Evolutionary conservation across 2,113 vertebrate genomes (phyloP).

Genomic region (Grus americana): DNA sequence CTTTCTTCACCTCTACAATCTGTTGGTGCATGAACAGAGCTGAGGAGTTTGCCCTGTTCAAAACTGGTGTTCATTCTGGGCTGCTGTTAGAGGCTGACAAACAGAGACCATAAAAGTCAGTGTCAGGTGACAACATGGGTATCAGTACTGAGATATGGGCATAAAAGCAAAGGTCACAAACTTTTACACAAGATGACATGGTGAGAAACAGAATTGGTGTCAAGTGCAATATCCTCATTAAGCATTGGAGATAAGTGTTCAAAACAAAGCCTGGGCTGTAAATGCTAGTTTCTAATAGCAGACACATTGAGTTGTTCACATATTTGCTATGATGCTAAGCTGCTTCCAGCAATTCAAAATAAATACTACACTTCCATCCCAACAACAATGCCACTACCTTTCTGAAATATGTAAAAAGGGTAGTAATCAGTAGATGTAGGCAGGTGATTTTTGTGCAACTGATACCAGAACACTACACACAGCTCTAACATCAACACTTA

Average conservation of each 20-base stretch:
- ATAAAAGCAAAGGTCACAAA: background rate
- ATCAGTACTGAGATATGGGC: background rate
- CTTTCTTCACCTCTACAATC: background rate
- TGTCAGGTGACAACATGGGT: background rate
- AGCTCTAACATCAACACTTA: background rate
- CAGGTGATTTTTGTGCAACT: background rate
- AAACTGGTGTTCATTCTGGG: background rate
- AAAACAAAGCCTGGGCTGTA: background rate
- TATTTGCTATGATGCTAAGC: background rate
- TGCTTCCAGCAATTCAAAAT: background rate
- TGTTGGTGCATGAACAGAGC: background rate
- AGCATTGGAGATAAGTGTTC: background rate
- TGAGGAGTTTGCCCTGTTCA: background rate
- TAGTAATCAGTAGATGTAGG: background rate
- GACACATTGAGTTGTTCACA: background rate
- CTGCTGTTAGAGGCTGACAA: background rate
- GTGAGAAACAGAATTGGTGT: background rate
- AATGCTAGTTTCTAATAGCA: background rate
- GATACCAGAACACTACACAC: background rate
- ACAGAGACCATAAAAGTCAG: background rate
- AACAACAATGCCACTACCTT: background rate
- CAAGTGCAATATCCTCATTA: background rate
- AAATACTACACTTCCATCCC: background rate
- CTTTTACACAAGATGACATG: accelerated
- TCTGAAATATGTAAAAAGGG: background rate